phyloP scores from a whole-genome alignment of 2,888 invertebrate genomes.

The Drosophila leonis region DNA sequence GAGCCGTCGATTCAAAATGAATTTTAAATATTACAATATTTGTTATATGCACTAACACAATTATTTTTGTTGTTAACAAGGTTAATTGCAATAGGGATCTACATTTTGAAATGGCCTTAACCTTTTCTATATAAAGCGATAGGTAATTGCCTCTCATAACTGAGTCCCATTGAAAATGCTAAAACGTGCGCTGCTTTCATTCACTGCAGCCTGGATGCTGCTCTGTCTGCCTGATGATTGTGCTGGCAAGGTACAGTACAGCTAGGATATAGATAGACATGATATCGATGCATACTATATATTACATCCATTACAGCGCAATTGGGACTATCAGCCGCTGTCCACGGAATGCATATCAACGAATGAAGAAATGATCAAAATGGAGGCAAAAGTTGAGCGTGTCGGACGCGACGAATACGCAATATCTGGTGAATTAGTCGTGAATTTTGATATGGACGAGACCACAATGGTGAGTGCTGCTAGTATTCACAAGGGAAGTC shows the following conservation, averaged over 20 bases:
- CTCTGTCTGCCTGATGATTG: conserved; percentile 1
- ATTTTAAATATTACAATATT: background rate
- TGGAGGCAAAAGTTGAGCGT: conserved; percentile 6
- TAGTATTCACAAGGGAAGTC: background rate
- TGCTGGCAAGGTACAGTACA: conserved; percentile 29
- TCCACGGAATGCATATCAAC: background rate
- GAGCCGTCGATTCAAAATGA: background rate
- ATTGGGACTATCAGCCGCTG: conserved; percentile 59
- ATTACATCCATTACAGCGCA: conserved; percentile 40
- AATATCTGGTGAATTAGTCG: background rate
- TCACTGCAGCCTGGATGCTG: background rate
- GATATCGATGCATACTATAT: background rate
- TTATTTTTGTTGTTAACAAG: conserved; percentile 3
- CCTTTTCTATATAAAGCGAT: conserved; percentile 16
- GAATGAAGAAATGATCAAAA: background rate
- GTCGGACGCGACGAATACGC: conserved; percentile 18
- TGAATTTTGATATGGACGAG: conserved; percentile 14
- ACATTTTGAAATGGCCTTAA: background rate
- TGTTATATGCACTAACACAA: background rate
- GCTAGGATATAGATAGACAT: background rate
- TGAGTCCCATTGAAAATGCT: conserved; percentile 11
- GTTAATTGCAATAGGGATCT: background rate
- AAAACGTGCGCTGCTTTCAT: background rate
- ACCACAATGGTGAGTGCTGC: conserved; percentile 35
- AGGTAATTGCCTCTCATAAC: background rate